Base-by-base conservation (phyloP, 2,113 vertebrate genomes). In the Oncorhynchus nerka region DNA sequence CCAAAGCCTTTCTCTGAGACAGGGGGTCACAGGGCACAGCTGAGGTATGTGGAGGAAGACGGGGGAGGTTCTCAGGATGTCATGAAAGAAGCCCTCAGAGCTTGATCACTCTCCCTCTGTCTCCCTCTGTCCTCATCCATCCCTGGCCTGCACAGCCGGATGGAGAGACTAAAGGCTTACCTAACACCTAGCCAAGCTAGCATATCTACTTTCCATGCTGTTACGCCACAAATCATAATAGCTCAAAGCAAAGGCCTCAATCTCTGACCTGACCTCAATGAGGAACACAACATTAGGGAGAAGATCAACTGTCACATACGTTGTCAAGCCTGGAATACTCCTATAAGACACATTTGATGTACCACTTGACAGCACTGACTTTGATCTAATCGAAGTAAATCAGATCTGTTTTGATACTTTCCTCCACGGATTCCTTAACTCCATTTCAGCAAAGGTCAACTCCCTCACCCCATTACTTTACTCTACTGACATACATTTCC, bases 31-130 rank as follows among this genome's bases (percentile, higher is more conserved):
- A 11, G 71, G 70, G 71, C 73, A 81, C 71, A 65, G 34, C 69
- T 71, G 68, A 81, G 75, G 75, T 77, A 85, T 83, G 79, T 57
- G 66, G 70, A 75, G 81, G 74, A 83, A 79, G 71, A 78, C 16
- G 61, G 68, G 75, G 81, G 74, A 83, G 81, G 71, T 77, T 45
- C 55, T 12, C 13, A 22, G 24, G 64, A 39, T 74, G 65, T 51
- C 73, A 68, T 28, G 26, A n/a, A 51, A 28, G 9, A 15, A 70
- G 28, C 13, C 8, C 49, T 20, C 76, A 51, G 22, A 32, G 6
- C 7, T 30, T 45, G 30, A 39, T 68, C 32, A 49, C 39, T 45
- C 49, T 72, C 57, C n/a, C 22, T 76, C 51, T 19, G 16, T 55
- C 51, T 55, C 16, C 51, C 12, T 55, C 51, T 55, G 51, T 55